Evolutionary conservation across 1,140 invertebrate species (phyloP), one percentile per base, ranked within the genome.

Genomic region (Magallana angulata): DNA sequence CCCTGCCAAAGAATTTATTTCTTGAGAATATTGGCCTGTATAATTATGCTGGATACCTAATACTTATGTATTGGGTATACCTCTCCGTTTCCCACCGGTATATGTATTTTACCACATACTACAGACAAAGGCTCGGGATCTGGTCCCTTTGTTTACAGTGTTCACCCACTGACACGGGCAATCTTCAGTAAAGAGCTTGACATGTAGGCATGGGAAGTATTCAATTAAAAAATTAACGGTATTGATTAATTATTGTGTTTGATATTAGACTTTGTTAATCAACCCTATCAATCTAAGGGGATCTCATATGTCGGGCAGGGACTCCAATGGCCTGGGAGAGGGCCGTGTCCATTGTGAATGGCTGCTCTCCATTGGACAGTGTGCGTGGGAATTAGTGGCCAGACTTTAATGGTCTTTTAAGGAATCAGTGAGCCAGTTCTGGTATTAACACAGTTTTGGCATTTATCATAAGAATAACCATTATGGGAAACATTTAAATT

Each of bases 251-350:
- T 71, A 30, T 71, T 71, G 68, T 71, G 68, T 11, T 71, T 71
- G 68, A 71, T 71, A 71, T 71, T 71, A 71, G 68, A 71, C 24
- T 71, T 71, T 71, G 68, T 71, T 71, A 71, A 71, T 71, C 68
- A 71, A 30, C 11, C 12, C 36, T 71, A 71, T 71, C 68, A 30
- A 71, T 71, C 68, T 30, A 30, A 24, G 68, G 68, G 24, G 24
- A 24, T 18, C 24, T 71, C 68, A 5, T 12, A 71, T 71, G 68
- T 71, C 68, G 14, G 18, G 24, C 8, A 3, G 36, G 68, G 68
- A 24, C 68, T 24, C 68, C 68, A 71, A 71, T 71, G 68, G 68
- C 24, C 68, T 30, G 7, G 68, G 24, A 18, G 24, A 71, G 24
- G 24, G 24, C 11, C 4, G 68, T 14, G 8, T 12, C 14, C 4